Base-by-base conservation (phyloP, 2,888 invertebrate species). In the Hydropsyche betteni region DNA sequence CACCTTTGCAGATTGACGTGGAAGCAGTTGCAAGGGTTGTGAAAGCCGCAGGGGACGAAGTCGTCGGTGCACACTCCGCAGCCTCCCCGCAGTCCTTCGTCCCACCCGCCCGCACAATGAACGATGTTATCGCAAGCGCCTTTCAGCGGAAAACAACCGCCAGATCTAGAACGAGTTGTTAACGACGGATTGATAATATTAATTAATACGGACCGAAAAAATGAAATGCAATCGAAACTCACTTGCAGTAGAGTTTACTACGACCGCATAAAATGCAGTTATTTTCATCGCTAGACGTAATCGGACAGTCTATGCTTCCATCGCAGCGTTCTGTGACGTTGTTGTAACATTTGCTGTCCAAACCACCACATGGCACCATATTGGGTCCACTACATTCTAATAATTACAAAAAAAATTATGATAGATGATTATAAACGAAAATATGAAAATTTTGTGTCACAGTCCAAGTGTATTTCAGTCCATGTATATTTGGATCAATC, bases 221-320 rank as follows among this genome's bases (percentile, higher is more conserved):
- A 2, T 2, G 10, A 10, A 44, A 44, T 4, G 44, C 10, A 2
- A 52, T 52, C 52, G n/a, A 52, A 52, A 58, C 77, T 69, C 52
- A 79, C 79, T 75, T 76, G 79, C 79, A 79, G 64, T 79, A 73
- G 14, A 79, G 68, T 68, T 71, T 76, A 44, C 76, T 75, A 24
- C 64, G 72, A 6, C 79, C 79, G 38, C 79, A 79, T 4, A 76
- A 24, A 38, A 77, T 76, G 73, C 79, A 79, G 64, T 69, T 64
- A 5, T 53, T 69, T 64, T 79, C 79, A 55, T 79, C 79, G 10
- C 33, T 55, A 3, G 77, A 77, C 1, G 69, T 75, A 24, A 69
- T 74, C 10, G 73, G 68, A 50, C 79, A 79, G 51, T 79, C 74
- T 12, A 76, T 77, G 0, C 74, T 64, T 12, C 77, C 74, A 14